Conservation (phyloP, 2,113 vertebrate genomes). For the Thalassarche chlororhynchos region DNA sequence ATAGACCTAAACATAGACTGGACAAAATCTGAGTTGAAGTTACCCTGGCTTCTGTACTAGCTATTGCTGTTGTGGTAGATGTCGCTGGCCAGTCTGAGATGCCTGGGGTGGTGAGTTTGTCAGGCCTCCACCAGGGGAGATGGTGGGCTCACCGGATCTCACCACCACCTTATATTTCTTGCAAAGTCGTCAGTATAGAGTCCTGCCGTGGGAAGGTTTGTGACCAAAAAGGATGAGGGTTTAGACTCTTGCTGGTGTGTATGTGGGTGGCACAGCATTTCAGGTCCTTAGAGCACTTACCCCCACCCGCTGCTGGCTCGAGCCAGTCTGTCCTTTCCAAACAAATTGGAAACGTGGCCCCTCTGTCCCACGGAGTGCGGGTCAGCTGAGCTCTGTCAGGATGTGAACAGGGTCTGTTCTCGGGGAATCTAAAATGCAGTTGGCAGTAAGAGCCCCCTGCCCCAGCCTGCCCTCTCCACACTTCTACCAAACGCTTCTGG, state of each 20-base stretch:
- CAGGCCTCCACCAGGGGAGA: not conserved
- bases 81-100: conserved; percentile 55
- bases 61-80: conserved; percentile 73
- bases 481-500: conserved; percentile 36
- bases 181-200: conserved; percentile 49
- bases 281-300: conserved; percentile 4
- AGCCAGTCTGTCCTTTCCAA: conserved; percentile 1
- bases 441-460: conserved; percentile 23
- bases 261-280: conserved; percentile 47
- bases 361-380: not conserved
- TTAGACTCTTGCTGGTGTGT: conserved; percentile 53
- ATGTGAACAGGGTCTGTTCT: not conserved
- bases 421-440: not conserved
- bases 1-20: conserved; percentile 71
- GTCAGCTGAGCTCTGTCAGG: not conserved
- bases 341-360: not conserved
- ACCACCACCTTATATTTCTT: not conserved
- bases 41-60: conserved; percentile 69
- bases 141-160: not conserved
- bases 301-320: not conserved
- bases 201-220: conserved; percentile 40
- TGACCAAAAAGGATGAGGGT: conserved; percentile 74
- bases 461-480: not conserved
- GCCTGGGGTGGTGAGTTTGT: not conserved
- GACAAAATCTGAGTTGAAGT: conserved; percentile 71